Percentiles rank a stretch among this genome's conserved stretches.
Conservation (phyloP, 2,797 vertebrate species). For the Bovichtus diacanthus region DNA sequence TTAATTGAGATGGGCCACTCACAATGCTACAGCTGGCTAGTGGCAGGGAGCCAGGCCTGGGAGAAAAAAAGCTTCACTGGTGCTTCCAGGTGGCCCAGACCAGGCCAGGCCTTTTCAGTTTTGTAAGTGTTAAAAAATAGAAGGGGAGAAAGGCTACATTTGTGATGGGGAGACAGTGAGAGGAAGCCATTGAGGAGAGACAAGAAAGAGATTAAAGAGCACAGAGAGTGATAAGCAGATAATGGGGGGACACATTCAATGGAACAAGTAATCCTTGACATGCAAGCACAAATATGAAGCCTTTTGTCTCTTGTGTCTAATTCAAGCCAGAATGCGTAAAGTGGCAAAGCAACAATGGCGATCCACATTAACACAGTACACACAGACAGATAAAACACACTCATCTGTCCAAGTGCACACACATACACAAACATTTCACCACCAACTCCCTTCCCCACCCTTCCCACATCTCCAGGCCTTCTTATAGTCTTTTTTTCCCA, state of each 20-base stretch:
- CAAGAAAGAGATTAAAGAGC: conserved; percentile 95
- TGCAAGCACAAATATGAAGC: conserved; percentile 91
- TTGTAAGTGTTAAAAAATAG: conserved; percentile 91
- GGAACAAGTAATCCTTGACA: conserved; percentile 92
- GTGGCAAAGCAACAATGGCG: conserved; percentile 81
- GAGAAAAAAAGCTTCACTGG: conserved; percentile 84
- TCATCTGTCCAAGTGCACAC: conserved; percentile 62
- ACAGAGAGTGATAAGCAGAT: conserved; percentile 92
- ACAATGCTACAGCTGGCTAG: conserved; percentile 96
- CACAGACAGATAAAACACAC: conserved; percentile 78
- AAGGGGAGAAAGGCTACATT: conserved; percentile 85
- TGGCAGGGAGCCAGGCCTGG: conserved; percentile 89
- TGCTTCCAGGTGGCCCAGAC: conserved; percentile 92
- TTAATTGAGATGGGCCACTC: conserved; percentile 88
- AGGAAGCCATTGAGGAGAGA: conserved; percentile 90
- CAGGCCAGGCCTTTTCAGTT: conserved; percentile 91
- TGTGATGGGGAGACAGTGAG: conserved; percentile 88
- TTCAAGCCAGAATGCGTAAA: conserved; percentile 84
- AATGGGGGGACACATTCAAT: conserved; percentile 90
- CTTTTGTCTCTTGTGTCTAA: conserved; percentile 91
- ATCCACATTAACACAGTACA: conserved; percentile 83
- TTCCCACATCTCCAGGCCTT: conserved; percentile 67
- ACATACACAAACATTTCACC: conserved; percentile 57
- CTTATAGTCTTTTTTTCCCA: conserved; percentile 79
- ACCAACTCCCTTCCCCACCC: conserved; percentile 45